Evolutionary conservation across 1,140 invertebrate genomes (phyloP).

Genomic region (Cyclina sinensis): DNA sequence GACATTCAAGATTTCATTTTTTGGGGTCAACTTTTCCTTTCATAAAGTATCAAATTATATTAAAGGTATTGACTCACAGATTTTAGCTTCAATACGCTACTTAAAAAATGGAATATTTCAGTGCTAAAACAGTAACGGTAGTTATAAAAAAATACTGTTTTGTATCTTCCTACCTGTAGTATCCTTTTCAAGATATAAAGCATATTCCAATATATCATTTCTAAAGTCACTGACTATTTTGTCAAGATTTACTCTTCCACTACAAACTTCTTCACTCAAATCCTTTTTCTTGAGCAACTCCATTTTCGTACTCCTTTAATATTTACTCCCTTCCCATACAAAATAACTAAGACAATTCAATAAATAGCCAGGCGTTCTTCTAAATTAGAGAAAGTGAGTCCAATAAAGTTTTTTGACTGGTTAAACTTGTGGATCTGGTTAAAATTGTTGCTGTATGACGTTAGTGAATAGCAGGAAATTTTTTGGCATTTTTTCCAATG

Average conservation of each 20-base stretch:
- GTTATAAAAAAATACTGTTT: no score
- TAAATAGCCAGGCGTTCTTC: conserved; percentile 1
- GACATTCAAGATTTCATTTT: no score
- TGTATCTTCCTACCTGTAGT: no score
- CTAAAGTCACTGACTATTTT: background rate
- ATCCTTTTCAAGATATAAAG: no score
- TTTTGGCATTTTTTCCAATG: background rate
- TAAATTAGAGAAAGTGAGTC: background rate
- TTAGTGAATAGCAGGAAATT: background rate
- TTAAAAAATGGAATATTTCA: no score
- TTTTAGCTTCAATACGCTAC: no score
- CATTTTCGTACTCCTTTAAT: background rate
- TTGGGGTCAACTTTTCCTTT: no score
- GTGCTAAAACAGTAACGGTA: no score
- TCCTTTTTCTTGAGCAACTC: background rate
- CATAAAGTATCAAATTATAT: no score
- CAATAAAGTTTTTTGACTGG: background rate
- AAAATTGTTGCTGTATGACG: background rate
- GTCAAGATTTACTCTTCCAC: background rate
- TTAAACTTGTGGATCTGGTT: background rate
- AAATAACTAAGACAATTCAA: background rate
- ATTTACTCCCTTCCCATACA: background rate
- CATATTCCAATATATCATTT: no score
- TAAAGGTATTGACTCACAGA: no score
- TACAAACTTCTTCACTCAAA: background rate